Percentiles rank a stretch among this genome's conserved stretches.
Conservation (phyloP, 1,140 invertebrate species). For the Sarcophaga peregrina region DNA sequence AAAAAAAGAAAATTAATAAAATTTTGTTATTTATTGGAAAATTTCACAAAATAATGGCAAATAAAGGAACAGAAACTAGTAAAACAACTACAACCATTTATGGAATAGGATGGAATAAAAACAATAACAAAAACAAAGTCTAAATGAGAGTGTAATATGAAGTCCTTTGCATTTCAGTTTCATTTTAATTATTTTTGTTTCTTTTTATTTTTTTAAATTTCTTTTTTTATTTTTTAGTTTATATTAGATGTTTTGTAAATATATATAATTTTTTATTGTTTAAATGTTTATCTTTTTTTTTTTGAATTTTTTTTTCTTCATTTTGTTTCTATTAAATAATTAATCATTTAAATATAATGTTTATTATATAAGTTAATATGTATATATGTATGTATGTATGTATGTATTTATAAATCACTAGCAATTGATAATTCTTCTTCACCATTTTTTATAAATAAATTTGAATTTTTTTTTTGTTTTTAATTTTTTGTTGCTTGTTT, state of each 20-base stretch:
- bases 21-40: not conserved
- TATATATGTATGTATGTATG: conserved; percentile 36
- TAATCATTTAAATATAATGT: conserved; percentile 16
- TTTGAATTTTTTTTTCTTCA: not conserved
- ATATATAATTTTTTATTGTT: conserved; percentile 34
- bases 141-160: not conserved
- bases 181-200: conserved; percentile 14
- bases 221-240: conserved; percentile 7
- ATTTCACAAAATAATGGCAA: not conserved
- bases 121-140: not conserved
- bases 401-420: conserved; percentile 41
- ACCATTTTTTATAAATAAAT: conserved; percentile 4
- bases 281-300: not conserved
- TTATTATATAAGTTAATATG: conserved; percentile 41
- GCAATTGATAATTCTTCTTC: conserved; percentile 37
- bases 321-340: conserved; percentile 28
- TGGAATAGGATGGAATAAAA: not conserved
- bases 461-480: conserved; percentile 11
- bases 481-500: no score
- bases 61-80: not conserved
- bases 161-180: conserved; percentile 17
- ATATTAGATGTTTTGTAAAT: conserved; percentile 36
- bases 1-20: not conserved
- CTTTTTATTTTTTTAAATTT: conserved; percentile 6
- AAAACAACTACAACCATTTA: not conserved